A percentile compares a stretch with the other conserved stretches of the same genome.
phyloP scores from a whole-genome alignment of 2,888 invertebrate species.

The Oscheius sp. region DNA sequence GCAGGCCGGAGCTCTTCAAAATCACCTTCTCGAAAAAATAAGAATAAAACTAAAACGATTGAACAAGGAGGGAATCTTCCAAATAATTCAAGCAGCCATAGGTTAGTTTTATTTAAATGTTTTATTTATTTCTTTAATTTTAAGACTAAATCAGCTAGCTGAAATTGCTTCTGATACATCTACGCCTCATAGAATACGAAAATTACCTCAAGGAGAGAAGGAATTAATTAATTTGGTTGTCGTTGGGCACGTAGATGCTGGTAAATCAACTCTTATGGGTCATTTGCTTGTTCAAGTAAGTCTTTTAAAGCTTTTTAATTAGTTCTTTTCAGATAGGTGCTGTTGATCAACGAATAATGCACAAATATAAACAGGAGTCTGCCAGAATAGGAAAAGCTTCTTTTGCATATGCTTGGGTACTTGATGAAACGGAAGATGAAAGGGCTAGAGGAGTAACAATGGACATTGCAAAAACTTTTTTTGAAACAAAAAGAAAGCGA shows the following conservation, averaged over 20 bases:
- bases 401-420: constrained; percentile 88
- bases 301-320: background rate
- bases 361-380: constrained; percentile 96
- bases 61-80: constrained; percentile 8
- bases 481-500: constrained; percentile 58
- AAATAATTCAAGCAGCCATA: constrained; percentile 8
- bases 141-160: constrained; percentile 49
- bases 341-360: constrained; percentile 86
- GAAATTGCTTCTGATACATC: constrained; percentile 41
- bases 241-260: constrained; percentile 91
- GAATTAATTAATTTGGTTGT: constrained; percentile 68
- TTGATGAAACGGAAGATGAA: constrained; percentile 98
- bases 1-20: constrained; percentile 35
- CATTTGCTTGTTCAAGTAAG: constrained; percentile 80
- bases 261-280: constrained; percentile 96
- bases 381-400: constrained; percentile 95
- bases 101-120: background rate
- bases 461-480: constrained; percentile 84
- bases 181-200: constrained; percentile 38
- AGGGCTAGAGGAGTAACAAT: constrained; percentile 91
- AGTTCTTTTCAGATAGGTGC: constrained; percentile 76
- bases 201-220: constrained; percentile 37
- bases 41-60: constrained; percentile 1
- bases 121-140: background rate
- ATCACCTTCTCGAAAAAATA: constrained; percentile 39